Evolutionary conservation across 2,113 vertebrate genomes (phyloP).

Genomic region (Apaloderma vittatum): DNA sequence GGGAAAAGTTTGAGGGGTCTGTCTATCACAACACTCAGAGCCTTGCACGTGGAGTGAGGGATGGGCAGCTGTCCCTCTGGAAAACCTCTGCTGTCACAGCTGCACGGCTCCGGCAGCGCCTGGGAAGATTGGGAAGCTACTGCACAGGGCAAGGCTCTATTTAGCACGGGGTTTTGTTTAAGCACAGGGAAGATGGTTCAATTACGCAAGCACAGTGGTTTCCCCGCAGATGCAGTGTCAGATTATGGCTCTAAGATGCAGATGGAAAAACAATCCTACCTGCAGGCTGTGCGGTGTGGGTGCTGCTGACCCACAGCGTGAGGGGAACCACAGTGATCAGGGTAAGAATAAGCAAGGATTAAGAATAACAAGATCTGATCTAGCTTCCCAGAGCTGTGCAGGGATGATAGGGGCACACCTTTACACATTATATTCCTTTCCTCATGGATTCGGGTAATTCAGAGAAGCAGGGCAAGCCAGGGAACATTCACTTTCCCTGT

Average conservation of each 20-base stretch:
- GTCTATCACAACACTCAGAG: not conserved
- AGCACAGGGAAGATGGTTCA: not conserved
- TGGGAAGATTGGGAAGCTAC: not conserved
- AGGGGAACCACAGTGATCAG: fast-evolving
- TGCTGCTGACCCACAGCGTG: not conserved
- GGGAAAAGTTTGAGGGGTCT: not conserved
- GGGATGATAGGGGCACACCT: fast-evolving
- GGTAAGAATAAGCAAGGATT: not conserved
- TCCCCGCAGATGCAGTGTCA: fast-evolving
- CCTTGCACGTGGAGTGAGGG: fast-evolving
- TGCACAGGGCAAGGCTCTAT: not conserved
- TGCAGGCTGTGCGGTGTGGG: not conserved
- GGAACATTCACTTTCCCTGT: not conserved
- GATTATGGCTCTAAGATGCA: not conserved
- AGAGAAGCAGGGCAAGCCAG: not conserved
- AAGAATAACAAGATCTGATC: not conserved
- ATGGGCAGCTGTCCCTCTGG: fast-evolving
- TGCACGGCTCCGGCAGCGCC: fast-evolving
- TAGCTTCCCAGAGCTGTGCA: not conserved
- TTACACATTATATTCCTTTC: not conserved
- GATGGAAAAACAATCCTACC: not conserved
- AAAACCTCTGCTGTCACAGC: not conserved
- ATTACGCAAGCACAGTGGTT: not conserved
- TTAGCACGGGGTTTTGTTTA: not conserved
- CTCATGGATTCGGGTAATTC: not conserved